Percentiles rank a stretch among this genome's conserved stretches.
Evolutionary conservation across 2,113 vertebrate genomes (phyloP).

Genomic region (Gnathonemus echidnorhynchus): DNA sequence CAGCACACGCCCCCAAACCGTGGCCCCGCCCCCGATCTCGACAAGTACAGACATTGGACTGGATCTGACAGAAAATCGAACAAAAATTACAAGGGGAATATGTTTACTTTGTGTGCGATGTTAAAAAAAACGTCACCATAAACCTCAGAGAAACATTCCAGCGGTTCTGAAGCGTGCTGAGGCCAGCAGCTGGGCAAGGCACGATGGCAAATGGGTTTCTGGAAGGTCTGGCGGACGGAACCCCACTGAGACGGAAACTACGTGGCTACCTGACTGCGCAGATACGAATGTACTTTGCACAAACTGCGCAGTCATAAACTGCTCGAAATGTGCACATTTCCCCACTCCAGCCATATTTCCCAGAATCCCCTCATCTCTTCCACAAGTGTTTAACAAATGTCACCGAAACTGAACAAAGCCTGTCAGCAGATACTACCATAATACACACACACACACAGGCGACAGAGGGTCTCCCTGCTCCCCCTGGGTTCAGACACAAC

Average conservation of each 20-base stretch:
- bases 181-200: not conserved
- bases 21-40: not conserved
- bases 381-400: not conserved
- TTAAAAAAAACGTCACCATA: not conserved
- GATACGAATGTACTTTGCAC: not conserved
- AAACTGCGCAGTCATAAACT: not conserved
- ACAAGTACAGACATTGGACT: not conserved
- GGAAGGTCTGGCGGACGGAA: not conserved
- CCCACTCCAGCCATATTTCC: not conserved
- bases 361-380: not conserved
- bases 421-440: not conserved
- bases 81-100: not conserved
- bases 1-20: not conserved
- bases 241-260: not conserved
- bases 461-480: not conserved
- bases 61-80: not conserved
- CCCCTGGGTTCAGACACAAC: not conserved
- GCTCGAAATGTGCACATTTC: not conserved
- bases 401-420: not conserved
- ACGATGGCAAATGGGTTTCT: not conserved
- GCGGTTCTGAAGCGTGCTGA: not conserved
- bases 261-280: not conserved
- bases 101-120: not conserved
- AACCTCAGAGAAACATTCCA: constrained; percentile 10
- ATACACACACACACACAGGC: not conserved